Percentiles rank a stretch among this genome's conserved stretches.
Evolutionary conservation across 2,113 vertebrate genomes (phyloP).

Genomic region (Ammodytes dubius): DNA sequence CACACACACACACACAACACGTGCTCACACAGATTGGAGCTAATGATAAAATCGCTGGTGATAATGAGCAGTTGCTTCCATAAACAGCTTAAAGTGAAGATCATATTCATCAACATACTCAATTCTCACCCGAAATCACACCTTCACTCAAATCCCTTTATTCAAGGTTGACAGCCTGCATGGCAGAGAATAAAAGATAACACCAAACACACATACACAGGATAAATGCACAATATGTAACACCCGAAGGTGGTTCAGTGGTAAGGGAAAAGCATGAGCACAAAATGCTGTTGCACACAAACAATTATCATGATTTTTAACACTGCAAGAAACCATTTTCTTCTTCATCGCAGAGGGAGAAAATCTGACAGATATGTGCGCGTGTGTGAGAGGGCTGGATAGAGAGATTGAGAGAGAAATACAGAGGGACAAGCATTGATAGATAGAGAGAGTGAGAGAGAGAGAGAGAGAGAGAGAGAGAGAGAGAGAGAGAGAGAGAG

Average conservation of each 20-base stretch:
- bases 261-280: background rate
- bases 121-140: slow-evolving; percentile 16
- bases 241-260: background rate
- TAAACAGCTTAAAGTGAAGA: slow-evolving; percentile 55
- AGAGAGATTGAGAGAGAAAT: slow-evolving; percentile 18
- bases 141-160: slow-evolving; percentile 41
- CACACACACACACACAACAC: background rate
- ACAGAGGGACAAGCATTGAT: slow-evolving; percentile 14
- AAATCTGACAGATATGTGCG: slow-evolving; percentile 39
- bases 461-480: slow-evolving; percentile 27
- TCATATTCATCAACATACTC: slow-evolving; percentile 50
- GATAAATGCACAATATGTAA: slow-evolving; percentile 12
- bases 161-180: slow-evolving; percentile 22
- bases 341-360: background rate
- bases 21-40: background rate
- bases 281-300: background rate
- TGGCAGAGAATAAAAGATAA: slow-evolving; percentile 30
- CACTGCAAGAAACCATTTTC: slow-evolving; percentile 24
- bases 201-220: slow-evolving; percentile 1
- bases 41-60: slow-evolving; percentile 50
- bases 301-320: slow-evolving; percentile 36
- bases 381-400: slow-evolving; percentile 4
- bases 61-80: slow-evolving; percentile 45
- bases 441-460: background rate
- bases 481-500: slow-evolving; percentile 38